A percentile compares a stretch with the other conserved stretches of the same genome.
Conservation (phyloP, 1,140 invertebrate species). For the silkworm (Bombyx mori) region DNA sequence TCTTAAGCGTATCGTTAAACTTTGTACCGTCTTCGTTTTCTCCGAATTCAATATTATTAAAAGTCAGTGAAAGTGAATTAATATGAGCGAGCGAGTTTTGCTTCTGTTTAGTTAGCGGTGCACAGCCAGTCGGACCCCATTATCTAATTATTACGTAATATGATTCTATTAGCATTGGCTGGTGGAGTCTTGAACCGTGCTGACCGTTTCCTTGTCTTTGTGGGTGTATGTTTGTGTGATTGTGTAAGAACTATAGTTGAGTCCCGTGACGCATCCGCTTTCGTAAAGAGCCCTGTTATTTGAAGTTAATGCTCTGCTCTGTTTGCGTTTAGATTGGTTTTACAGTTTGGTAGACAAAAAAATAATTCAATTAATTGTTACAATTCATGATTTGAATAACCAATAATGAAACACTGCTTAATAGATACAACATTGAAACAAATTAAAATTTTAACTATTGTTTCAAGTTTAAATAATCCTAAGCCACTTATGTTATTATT, state of each 20-base stretch:
- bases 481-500: no score
- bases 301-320: background rate
- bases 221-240: constrained; percentile 15
- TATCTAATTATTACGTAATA: constrained; percentile 56
- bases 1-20: constrained; percentile 6
- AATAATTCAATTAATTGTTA: no score
- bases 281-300: constrained; percentile 8
- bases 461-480: no score
- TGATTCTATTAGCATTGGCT: constrained; percentile 38
- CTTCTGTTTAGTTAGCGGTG: constrained; percentile 23
- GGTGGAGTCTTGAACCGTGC: constrained; percentile 22
- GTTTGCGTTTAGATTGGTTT: background rate
- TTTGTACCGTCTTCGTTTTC: constrained; percentile 5
- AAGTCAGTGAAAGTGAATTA: constrained; percentile 21
- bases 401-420: no score
- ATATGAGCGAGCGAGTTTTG: constrained; percentile 10
- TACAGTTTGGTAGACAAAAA: no score
- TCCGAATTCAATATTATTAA: constrained; percentile 4
- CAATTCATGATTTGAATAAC: no score
- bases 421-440: no score
- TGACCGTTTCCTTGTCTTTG: constrained; percentile 33
- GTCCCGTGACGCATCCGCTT: constrained; percentile 46
- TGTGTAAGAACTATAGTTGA: constrained; percentile 43
- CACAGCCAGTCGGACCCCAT: constrained; percentile 18
- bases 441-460: no score